Evolutionary conservation across 2,113 vertebrate genomes (phyloP), one percentile per base, ranked within the genome.

Genomic region (Indicator maculatus): DNA sequence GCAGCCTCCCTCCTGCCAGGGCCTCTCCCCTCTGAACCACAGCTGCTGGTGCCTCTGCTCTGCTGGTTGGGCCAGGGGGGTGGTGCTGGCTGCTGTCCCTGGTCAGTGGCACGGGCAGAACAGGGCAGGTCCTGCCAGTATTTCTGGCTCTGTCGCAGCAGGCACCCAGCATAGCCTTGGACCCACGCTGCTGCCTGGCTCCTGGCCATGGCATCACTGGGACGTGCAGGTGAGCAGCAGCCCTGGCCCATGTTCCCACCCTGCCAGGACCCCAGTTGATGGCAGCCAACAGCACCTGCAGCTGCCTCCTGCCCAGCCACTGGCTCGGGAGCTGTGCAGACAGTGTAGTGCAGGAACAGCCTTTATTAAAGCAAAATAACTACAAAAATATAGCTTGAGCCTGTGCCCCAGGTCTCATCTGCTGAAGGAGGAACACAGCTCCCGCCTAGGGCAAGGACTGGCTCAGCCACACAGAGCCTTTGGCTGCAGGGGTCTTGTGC

Each of bases 301-400:
- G 69, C 31, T 21, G 8, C 44, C 36, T 73, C n/a, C n/a, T 27
- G 28, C 33, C 20, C 1, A 1, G 16, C 69, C 24, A 61, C 61
- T 1, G 1, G 30, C 36, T 2, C 44, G 17, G 52, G 74, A 89
- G 71, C 73, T 1, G 0, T 7, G 30, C 31, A 72, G 65, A 33
- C 38, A 31, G 45, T 1, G 4, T 95, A 91, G 94, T 96, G 95
- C 96, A 96, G 94, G 94, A 96, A 94, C 91, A 93, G 94, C 93
- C 95, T 96, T 96, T 96, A 96, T 95, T 96, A 93, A 95, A 96
- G 94, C 96, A 95, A 94, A 96, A 95, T 96, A 96, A 96, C 71
- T 96, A 96, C 93, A 95, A 96, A 96, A 96, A 96, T 96, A 96
- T 91, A 96, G 94, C 93, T 95, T 90, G 81, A 95, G 88, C 93